phyloP scores from a whole-genome alignment of 1,140 invertebrate genomes.

The Melanaphis sacchari region DNA sequence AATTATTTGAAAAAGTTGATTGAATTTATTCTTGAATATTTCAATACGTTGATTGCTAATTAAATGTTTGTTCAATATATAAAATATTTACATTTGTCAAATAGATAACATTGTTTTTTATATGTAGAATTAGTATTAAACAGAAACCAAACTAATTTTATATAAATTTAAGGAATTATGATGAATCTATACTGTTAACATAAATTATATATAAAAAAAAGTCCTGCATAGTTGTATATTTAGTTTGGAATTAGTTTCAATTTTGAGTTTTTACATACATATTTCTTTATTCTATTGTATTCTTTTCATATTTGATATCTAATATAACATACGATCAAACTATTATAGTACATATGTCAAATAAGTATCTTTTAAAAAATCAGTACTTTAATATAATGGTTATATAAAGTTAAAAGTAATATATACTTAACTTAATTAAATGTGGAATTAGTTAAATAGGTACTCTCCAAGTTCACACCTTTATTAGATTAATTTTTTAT shows the following conservation, averaged over 20 bases:
- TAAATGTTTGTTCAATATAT: neutral
- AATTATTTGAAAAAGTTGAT: neutral
- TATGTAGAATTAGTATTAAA: neutral
- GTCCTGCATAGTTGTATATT: neutral
- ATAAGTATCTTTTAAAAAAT: no score
- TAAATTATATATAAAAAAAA: neutral
- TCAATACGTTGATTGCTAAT: neutral
- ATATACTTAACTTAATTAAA: no score
- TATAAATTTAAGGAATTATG: neutral
- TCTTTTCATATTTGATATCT: no score
- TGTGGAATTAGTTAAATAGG: no score
- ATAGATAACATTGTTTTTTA: neutral
- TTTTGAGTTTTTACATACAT: neutral
- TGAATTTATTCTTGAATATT: neutral
- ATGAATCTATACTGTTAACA: neutral
- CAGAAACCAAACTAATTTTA: neutral
- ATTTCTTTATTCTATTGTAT: no score
- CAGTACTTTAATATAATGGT: no score
- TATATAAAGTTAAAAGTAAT: no score
- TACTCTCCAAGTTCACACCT: no score
- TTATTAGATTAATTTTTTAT: no score
- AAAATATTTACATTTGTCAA: neutral
- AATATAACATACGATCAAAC: no score
- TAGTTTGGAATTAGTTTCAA: neutral
- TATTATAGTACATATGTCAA: no score